Evolutionary conservation across 2,888 invertebrate species (phyloP).

Genomic region (Dexiosoma caninum): DNA sequence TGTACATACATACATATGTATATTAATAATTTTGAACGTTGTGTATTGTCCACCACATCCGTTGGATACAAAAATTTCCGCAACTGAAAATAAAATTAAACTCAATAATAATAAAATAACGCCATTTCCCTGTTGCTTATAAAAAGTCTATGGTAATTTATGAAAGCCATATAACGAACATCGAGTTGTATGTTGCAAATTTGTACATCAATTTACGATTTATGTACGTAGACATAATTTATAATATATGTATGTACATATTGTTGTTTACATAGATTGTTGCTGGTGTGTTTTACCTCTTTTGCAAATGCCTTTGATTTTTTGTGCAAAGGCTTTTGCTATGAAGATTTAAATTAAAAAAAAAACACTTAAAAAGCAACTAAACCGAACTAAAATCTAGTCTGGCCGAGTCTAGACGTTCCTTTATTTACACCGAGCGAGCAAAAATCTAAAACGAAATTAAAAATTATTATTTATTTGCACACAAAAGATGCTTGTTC

Average conservation of each 20-base stretch:
- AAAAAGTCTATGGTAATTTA: background rate
- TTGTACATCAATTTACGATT: background rate
- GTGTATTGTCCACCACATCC: background rate
- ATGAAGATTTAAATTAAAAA: slow-evolving; percentile 12
- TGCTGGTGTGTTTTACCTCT: background rate
- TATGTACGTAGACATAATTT: background rate
- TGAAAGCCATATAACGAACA: slow-evolving; percentile 8
- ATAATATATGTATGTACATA: background rate
- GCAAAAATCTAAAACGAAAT: slow-evolving; percentile 43
- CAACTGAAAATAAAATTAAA: background rate
- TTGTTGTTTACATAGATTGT: too few species aligned
- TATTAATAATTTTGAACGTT: background rate
- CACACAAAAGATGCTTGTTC: background rate
- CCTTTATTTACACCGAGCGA: slow-evolving; percentile 40
- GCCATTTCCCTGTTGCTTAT: background rate
- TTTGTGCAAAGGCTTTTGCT: background rate
- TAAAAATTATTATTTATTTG: slow-evolving; percentile 46
- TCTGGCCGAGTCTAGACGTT: slow-evolving; percentile 53
- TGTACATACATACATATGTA: background rate
- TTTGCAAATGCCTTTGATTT: background rate
- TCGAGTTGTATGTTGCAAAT: background rate
- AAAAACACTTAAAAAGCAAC: slow-evolving; percentile 1
- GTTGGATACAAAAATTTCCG: background rate
- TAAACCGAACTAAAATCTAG: slow-evolving; percentile 20
- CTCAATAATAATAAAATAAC: too few species aligned